These are phyloP conservation scores for Clepsis dumicolana DNA, from an alignment of 2,888 invertebrate species.

Conservation along the genomic window DNA sequence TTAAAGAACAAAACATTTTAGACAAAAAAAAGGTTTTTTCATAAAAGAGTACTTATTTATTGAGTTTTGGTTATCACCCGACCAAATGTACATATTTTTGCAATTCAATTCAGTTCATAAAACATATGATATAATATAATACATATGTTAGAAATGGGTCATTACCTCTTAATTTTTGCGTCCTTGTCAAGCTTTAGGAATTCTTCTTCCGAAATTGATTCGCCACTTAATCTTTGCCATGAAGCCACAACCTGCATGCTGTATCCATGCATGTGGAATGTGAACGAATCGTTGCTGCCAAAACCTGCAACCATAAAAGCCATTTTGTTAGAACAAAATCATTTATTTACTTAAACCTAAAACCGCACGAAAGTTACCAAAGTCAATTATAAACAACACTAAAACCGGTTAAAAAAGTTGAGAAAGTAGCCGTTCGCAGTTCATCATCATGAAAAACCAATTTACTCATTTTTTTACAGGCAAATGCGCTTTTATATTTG, in stretches of 20 bases:
- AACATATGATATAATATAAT: too few relatives aligned
- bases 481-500: not conserved
- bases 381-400: not conserved
- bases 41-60: too few relatives aligned
- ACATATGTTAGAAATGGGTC: too few relatives aligned
- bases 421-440: not conserved
- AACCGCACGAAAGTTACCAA: slow-evolving; percentile 2
- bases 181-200: slow-evolving; percentile 66
- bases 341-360: not conserved
- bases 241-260: slow-evolving; percentile 81
- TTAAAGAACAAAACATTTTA: too few relatives aligned
- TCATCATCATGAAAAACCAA: slow-evolving; percentile 1
- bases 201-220: slow-evolving; percentile 70
- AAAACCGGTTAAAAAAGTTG: not conserved
- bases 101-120: too few relatives aligned
- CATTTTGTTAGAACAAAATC: not conserved
- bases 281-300: slow-evolving; percentile 82
- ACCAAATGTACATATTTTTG: too few relatives aligned
- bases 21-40: too few relatives aligned
- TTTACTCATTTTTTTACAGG: not conserved
- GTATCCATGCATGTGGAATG: slow-evolving; percentile 88
- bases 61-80: too few relatives aligned
- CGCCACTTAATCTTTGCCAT: slow-evolving; percentile 64
- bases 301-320: slow-evolving; percentile 69
- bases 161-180: slow-evolving; percentile 72